Evolutionary conservation across 92 coral and sea anemone species (phyloP).

Genomic region (Isaurus tuberculatus): DNA sequence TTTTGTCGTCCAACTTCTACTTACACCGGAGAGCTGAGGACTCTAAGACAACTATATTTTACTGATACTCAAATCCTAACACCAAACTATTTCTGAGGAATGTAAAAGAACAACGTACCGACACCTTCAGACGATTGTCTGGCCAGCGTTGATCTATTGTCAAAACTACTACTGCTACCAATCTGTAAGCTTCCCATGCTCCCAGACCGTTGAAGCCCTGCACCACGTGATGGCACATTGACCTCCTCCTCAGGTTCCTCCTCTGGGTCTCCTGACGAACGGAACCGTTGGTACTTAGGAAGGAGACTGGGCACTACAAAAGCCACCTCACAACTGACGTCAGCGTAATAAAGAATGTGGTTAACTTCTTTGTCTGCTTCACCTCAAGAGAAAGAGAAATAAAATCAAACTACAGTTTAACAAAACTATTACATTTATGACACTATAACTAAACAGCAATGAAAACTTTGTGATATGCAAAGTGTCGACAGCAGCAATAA

Average conservation of each 20-base stretch:
- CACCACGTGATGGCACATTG: slow-evolving; percentile 35
- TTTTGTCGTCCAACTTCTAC: background rate
- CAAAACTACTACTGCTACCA: slow-evolving; percentile 69
- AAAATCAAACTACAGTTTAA: no score
- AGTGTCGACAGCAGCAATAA: no score
- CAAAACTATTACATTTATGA: no score
- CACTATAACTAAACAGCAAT: background rate
- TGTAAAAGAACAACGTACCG: slow-evolving; percentile 26
- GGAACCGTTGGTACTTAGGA: slow-evolving; percentile 81
- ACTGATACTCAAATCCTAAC: background rate
- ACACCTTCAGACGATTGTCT: slow-evolving; percentile 81
- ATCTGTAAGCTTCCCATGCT: slow-evolving; percentile 82
- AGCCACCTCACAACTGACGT: slow-evolving; percentile 92
- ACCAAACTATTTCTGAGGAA: background rate
- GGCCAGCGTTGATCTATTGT: slow-evolving; percentile 57
- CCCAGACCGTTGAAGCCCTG: slow-evolving; percentile 76
- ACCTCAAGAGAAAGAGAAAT: background rate
- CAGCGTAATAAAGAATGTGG: slow-evolving; percentile 91
- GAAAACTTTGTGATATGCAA: no score
- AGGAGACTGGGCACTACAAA: slow-evolving; percentile 91
- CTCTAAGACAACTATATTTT: background rate
- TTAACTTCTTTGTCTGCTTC: slow-evolving; percentile 56
- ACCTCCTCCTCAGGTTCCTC: slow-evolving; percentile 72
- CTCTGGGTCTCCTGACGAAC: slow-evolving; percentile 62
- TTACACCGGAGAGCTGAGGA: background rate